Conservation (phyloP, 2,888 invertebrate species). For the Dioctria rufipes region DNA sequence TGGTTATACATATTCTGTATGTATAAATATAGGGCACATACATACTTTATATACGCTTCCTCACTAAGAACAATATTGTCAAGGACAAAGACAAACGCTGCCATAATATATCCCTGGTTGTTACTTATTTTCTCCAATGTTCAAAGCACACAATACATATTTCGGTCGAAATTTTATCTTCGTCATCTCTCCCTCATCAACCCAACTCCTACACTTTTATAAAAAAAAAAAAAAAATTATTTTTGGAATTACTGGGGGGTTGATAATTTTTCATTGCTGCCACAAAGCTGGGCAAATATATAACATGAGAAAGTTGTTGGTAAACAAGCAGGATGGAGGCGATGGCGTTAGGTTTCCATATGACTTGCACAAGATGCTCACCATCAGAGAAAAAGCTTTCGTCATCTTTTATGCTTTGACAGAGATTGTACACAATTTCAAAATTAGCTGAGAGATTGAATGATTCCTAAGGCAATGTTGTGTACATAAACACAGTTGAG, state of each 20-base stretch:
- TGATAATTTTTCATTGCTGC: conserved; percentile 8
- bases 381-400: neutral
- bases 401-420: conserved; percentile 14
- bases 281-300: neutral
- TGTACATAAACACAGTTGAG: neutral
- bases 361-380: neutral
- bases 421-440: conserved; percentile 10
- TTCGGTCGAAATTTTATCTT: neutral
- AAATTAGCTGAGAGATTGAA: conserved; percentile 10
- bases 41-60: no score
- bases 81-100: neutral
- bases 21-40: no score
- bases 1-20: no score
- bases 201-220: neutral
- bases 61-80: no score
- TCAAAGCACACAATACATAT: neutral
- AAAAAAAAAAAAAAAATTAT: neutral
- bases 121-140: conserved; percentile 5
- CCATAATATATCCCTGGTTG: neutral
- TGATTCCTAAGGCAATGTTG: neutral
- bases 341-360: neutral
- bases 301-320: neutral
- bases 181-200: neutral
- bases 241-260: neutral
- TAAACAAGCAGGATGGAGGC: neutral